These are phyloP conservation scores for Ophion ventricosus DNA, from an alignment of 2,888 invertebrate genomes.

Conservation along the genomic window DNA sequence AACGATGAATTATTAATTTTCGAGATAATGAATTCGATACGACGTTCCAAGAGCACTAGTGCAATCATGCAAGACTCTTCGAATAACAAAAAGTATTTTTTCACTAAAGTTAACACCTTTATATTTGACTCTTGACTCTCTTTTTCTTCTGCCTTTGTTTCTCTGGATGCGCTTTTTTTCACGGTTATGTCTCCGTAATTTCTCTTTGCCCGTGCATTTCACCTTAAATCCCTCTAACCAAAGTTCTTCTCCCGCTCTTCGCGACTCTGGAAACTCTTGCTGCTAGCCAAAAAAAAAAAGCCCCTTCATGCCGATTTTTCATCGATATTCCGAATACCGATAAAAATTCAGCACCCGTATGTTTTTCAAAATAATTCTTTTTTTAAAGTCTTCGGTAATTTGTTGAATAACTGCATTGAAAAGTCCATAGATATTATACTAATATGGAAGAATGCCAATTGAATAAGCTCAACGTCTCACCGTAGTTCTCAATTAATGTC, in stretches of 20 bases:
- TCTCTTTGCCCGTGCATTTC: constrained; percentile 27
- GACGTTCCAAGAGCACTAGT: constrained; percentile 17
- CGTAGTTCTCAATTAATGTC: background rate
- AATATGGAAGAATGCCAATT: background rate
- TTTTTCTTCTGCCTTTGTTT: constrained; percentile 15
- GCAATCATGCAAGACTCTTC: constrained; percentile 49
- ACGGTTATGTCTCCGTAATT: constrained; percentile 37
- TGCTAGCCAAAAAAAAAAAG: background rate
- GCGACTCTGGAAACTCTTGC: background rate
- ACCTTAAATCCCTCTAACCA: constrained; percentile 33
- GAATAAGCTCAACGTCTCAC: background rate
- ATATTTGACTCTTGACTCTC: background rate
- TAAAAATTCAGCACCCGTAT: background rate
- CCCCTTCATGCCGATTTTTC: background rate
- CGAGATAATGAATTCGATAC: background rate
- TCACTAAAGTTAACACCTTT: background rate
- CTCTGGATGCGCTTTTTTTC: constrained; percentile 37
- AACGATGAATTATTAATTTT: constrained; percentile 49
- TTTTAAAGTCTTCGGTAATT: background rate
- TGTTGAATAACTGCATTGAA: too few relatives aligned
- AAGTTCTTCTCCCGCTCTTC: background rate
- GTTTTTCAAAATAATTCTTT: background rate
- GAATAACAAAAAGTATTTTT: constrained; percentile 19
- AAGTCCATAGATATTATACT: background rate
- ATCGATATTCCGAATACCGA: background rate